Evolutionary conservation across 1,140 invertebrate species (phyloP), one percentile per base, ranked within the genome.

Genomic region (Drosophila rufa): DNA sequence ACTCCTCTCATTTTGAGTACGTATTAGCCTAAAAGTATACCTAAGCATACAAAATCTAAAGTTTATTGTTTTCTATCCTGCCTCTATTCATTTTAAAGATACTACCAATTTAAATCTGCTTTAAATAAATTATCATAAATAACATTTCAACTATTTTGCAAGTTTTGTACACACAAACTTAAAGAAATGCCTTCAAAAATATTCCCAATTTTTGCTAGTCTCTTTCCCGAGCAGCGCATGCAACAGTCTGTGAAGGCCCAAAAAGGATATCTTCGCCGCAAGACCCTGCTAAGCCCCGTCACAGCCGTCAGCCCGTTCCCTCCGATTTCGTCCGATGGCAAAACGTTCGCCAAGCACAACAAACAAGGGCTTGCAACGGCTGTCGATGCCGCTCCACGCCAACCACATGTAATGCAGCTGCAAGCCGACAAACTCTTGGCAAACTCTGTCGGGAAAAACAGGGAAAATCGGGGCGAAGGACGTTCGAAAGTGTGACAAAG

Each of bases 381-480:
- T 83, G 80, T 80, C 81, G 81, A 84, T 84, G 76, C 67, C 67
- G 64, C 48, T 66, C 62, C 73, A 51, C 40, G 53, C 61, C 65
- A 48, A 84, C 81, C 81, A 84, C 81, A 84, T 84, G 81, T 84
- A 84, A 80, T 84, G 81, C 81, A 84, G 77, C 81, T 66, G 57
- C 80, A 76, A 84, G 71, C 73, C 76, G 61, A 67, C 81, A 84
- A 84, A 84, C 76, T 84, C 76, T 84, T 84, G 80, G 66, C 64
- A 69, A 67, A 81, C 65, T 79, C 25, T 58, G 40, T 66, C 60
- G 59, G 22, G 19, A n/a, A 15, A 43, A 58, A 15, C 11, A 17
- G 36, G 19, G 40, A 19, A 38, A 43, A 30, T 42, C 5, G 38
- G 27, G 36, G 33, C 19, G n/a, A 40, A 30, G 30, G 30, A 33